Evolutionary conservation across 1,140 invertebrate genomes (phyloP), one percentile per base, ranked within the genome.

Genomic region (Micrasema longulum): DNA sequence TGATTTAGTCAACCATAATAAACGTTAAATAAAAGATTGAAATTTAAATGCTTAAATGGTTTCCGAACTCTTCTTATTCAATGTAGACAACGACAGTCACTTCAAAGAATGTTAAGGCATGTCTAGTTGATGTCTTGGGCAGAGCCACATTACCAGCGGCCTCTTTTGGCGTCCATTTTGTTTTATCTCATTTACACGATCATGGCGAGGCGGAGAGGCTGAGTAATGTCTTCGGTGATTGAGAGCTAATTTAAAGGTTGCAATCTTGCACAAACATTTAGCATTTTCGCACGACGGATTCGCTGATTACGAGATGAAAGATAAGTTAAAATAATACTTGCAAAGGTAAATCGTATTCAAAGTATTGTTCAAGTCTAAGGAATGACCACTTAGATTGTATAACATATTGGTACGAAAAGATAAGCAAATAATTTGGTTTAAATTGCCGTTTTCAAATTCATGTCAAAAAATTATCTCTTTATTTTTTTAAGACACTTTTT

Each of bases 121-220:
- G 31, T 41, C 55, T 60, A 41, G 55, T 60, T 55, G 22, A 60
- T 60, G 55, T 22, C 10, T 18, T 60, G 55, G 55, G 55, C 55
- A 41, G 55, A 41, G 22, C 22, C 55, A 35, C 55, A 23, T 60
- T n/a, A 14, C 36, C 36, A 0, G 55, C 55, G 55, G 55, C 9
- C 10, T 55, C 3, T 31, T 31, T 31, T 2, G 43, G 5, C 5
- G 9, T 2, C 6, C 20, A 20, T 18, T 31, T 26, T 38, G 53
- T 60, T 60, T 60, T 43, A 41, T 60, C 18, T 23, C 2, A 31
- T 60, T 60, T 22, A 6, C 36, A 22, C 35, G 35, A 22, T 18
- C 55, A 23, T 20, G 22, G 35, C 55, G 18, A 22, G 50, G n/a
- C 55, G 20, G 55, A 26, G 48, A 2, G 50, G 35, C 4, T 38